Base-by-base conservation (phyloP, 2,888 invertebrate species). In the Agelastica alni region DNA sequence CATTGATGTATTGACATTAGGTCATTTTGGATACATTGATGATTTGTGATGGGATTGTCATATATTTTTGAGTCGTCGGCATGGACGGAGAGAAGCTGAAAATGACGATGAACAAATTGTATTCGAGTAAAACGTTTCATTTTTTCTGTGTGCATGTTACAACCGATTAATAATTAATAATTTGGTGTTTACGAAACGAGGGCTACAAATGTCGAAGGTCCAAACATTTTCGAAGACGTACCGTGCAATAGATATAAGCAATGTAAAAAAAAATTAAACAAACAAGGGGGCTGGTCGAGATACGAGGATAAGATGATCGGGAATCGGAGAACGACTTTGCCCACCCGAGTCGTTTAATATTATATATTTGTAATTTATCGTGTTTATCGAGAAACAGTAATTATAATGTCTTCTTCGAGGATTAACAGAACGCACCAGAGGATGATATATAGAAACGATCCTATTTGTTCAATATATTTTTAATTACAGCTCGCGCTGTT, bases 341-440 rank as follows among this genome's bases (percentile, higher is more conserved):
- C 74, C 74, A 74, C 73, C 72, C 73, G 73, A 71, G 62, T 68
- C 66, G 70, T 68, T 65, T 68, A 64, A 70, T 69, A 69, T 72
- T 70, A 69, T 69, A 68, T 63, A 59, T 59, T 53, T 57, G 49
- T 61, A 59, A 73, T 73, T 73, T 72, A 73, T 72, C 68, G 72
- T 69, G 70, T 72, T 72, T 69, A 71, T 61, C 67, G 67, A 71
- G 71, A 69, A 69, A 70, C 70, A 73, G 72, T 72, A 70, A 72
- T 71, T 72, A 72, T 66, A 69, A 71, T 70, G 68, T 60, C 63
- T 67, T 66, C 61, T 59, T 57, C 41, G 60, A n/a, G n/a, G n/a
- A 60, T 57, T 52, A 61, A 55, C 56, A 53, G 55, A 51, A 58
- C 54, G 30, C 52, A 59, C 36, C 56, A n/a, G 43, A 39, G 32